Evolutionary conservation across 2,113 vertebrate genomes (phyloP), one percentile per base, ranked within the genome.

Genomic region (Prunella himalayana): DNA sequence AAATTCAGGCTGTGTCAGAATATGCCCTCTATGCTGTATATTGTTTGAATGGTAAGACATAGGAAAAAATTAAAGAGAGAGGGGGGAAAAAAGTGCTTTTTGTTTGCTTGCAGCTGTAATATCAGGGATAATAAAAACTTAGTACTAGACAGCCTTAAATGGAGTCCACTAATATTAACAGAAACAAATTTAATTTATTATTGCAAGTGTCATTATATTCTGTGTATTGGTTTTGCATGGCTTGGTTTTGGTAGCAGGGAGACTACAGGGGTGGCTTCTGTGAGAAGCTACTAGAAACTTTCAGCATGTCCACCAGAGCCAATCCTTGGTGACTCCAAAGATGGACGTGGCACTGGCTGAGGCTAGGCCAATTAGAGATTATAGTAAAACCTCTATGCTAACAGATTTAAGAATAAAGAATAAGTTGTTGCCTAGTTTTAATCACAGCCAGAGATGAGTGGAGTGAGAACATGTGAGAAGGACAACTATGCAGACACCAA

Each of bases 1-100:
- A 94, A 72, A 42, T 15, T 90, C 44, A 83, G 73, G 11, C 20
- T 84, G 19, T 86, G 79, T 69, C 73, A 77, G 65, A 86, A 83
- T 82, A 30, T 61, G 15, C 10, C n/a, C 51, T 66, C 4, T 50
- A 41, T 83, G 92, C 37, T 82, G 5, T 73, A 17, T 57, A 85
- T 68, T 20, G 19, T 77, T 73, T 82, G 42, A 82, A 11, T 53
- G 44, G 42, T 92, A 72, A 72, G 42, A 50, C 19, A 76, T 3
- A 65, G 24, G 8, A 45, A 82, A 13, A 92, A 82, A 81, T 30
- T 13, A 53, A 68, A 53, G 7, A 56, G 9, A 50, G 24, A 60
- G 6, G 18, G 10, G 9, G 13, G 54, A 8, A 37, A 56, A 63
- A 44, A 2, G 1, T 9, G 3, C 10, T 56, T 31, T 83, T 42